These are phyloP conservation scores for Thymelicus acteon DNA, from an alignment of 2,888 invertebrate genomes.

Conservation along the genomic window DNA sequence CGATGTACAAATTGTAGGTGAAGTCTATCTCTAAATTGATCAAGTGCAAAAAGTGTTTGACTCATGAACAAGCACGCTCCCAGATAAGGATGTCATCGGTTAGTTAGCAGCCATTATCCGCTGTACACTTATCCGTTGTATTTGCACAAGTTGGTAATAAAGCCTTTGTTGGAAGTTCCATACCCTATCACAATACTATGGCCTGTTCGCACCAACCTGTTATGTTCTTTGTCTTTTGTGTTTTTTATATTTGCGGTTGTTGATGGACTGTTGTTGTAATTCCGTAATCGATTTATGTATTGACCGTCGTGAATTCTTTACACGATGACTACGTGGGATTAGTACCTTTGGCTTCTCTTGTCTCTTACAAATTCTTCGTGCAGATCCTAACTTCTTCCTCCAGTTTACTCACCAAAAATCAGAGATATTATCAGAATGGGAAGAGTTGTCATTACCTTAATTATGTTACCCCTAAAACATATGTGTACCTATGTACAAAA, in stretches of 20 bases:
- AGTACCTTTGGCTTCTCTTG: no score
- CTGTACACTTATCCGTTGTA: constrained; percentile 13
- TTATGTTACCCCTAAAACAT: no score
- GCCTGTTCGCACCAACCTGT: constrained; percentile 24
- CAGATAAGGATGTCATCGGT: constrained; percentile 41
- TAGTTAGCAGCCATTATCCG: constrained; percentile 42
- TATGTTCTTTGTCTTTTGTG: constrained; percentile 33
- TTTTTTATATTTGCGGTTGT: constrained; percentile 28
- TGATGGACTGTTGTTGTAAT: constrained; percentile 21
- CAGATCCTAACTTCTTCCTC: no score
- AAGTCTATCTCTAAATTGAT: constrained; percentile 1
- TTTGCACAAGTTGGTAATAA: constrained; percentile 41
- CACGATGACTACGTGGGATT: background rate
- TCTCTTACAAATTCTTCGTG: no score
- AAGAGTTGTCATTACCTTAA: no score
- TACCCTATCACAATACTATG: constrained; percentile 39
- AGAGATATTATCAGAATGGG: no score
- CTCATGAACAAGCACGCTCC: constrained; percentile 29
- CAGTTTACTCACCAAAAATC: no score
- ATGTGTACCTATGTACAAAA: no score
- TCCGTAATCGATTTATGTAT: constrained; percentile 10
- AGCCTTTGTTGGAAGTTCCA: constrained; percentile 43
- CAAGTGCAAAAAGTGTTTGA: constrained; percentile 9
- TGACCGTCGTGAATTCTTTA: constrained; percentile 5
- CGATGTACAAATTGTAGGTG: no score